Percentiles rank a stretch among this genome's conserved stretches.
Evolutionary conservation across 2,888 invertebrate genomes (phyloP).

Genomic region (Atherix ibis): DNA sequence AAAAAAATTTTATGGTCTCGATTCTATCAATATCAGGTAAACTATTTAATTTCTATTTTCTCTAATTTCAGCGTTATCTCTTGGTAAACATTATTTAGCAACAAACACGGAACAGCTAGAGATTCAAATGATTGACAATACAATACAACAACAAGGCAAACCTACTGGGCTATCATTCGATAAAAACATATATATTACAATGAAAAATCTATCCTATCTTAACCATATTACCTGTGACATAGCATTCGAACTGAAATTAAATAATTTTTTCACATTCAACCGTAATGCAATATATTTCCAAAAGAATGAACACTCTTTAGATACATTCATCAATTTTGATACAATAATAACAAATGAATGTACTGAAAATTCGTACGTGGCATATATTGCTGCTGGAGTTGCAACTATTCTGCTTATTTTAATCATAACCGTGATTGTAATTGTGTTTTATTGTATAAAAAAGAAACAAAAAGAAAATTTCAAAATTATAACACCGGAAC

Average conservation of each 20-base stretch:
- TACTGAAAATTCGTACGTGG: conserved; percentile 21
- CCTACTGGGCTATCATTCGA: conserved; percentile 19
- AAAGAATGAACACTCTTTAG: too few relatives aligned
- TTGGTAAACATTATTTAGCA: background rate
- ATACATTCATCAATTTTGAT: too few relatives aligned
- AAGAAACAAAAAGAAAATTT: conserved; percentile 41
- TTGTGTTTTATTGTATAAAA: conserved; percentile 35
- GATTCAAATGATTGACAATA: conserved; percentile 27
- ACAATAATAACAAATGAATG: conserved; percentile 17
- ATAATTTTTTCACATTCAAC: conserved; percentile 22
- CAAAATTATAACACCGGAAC: conserved; percentile 63
- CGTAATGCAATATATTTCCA: conserved; percentile 23
- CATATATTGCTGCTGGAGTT: conserved; percentile 34
- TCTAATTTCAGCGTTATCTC: background rate
- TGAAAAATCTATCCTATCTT: conserved; percentile 22
- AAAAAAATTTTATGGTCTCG: too few relatives aligned
- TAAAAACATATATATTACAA: conserved; percentile 21
- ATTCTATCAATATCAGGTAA: too few relatives aligned
- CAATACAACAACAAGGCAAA: conserved; percentile 15
- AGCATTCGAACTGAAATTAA: conserved; percentile 16
- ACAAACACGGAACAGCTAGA: conserved; percentile 23
- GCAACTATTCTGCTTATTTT: conserved; percentile 34
- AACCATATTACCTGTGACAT: conserved; percentile 23
- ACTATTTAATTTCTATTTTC: background rate
- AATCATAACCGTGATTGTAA: conserved; percentile 30